phyloP scores from a whole-genome alignment of 2,113 vertebrate species.

The Ancistrus triradiatus region DNA sequence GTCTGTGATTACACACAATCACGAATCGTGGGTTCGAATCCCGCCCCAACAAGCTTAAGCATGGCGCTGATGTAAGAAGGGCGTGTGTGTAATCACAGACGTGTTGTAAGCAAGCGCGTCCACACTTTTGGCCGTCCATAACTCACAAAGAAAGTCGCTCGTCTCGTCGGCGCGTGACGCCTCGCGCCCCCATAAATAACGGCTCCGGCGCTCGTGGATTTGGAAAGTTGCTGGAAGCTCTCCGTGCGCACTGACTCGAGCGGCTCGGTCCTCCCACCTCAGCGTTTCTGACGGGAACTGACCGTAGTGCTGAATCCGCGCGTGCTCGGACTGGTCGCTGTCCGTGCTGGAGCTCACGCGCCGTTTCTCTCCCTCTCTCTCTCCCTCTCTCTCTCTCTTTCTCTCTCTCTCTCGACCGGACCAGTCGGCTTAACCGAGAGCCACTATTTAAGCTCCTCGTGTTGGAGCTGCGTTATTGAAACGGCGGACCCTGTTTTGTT shows the following conservation, averaged over 20 bases:
- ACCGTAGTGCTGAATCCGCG: conserved; percentile 73
- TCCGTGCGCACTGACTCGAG: neutral
- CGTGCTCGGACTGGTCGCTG: conserved; percentile 39
- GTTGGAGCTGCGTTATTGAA: too few species aligned
- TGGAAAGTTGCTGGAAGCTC: conserved; percentile 5
- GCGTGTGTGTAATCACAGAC: too few species aligned
- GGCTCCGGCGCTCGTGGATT: neutral
- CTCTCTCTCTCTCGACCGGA: neutral
- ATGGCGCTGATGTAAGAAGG: too few species aligned
- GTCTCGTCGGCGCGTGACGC: neutral
- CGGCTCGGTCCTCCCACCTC: neutral
- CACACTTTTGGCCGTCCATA: too few species aligned
- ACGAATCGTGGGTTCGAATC: too few species aligned
- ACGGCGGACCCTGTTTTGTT: too few species aligned
- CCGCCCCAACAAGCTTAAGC: too few species aligned
- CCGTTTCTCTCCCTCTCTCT: neutral
- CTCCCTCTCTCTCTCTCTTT: neutral
- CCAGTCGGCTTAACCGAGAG: neutral
- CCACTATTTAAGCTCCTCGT: too few species aligned
- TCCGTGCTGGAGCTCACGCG: conserved; percentile 47
- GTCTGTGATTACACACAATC: too few species aligned
- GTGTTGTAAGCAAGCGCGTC: too few species aligned
- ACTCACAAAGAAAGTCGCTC: too few species aligned
- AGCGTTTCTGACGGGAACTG: conserved; percentile 72
- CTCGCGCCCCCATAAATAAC: conserved; percentile 21